A percentile compares a stretch with the other conserved stretches of the same genome.
Conservation (phyloP, 2,888 invertebrate species). For the Therioaphis trifolii region DNA sequence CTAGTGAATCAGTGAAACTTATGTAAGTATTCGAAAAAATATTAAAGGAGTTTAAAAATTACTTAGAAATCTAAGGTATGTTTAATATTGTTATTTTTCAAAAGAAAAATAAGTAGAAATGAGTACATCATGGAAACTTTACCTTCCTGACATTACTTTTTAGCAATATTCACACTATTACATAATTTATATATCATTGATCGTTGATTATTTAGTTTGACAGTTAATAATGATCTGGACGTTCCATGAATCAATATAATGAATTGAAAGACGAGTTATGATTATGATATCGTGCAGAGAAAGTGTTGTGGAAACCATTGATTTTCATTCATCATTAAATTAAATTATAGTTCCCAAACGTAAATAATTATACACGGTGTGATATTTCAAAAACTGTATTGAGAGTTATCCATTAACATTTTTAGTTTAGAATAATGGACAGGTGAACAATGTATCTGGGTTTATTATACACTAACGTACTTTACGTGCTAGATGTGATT, state of each 20-base stretch:
- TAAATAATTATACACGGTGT: not conserved
- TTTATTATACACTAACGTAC: not conserved
- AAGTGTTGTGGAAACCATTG: constrained; percentile 36
- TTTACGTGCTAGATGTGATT: not conserved
- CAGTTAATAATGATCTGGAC: not conserved
- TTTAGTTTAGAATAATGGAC: not conserved
- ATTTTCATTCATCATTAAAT: constrained; percentile 57
- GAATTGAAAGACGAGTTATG: not conserved
- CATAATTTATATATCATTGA: not conserved
- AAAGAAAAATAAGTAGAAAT: too few species aligned
- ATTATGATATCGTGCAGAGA: constrained; percentile 44
- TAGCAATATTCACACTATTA: too few species aligned
- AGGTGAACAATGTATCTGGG: not conserved
- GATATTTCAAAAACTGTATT: constrained; percentile 19
- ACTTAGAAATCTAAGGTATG: too few species aligned
- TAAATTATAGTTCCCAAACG: constrained; percentile 37
- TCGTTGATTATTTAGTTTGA: not conserved
- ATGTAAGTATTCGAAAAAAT: too few species aligned
- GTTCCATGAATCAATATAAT: not conserved
- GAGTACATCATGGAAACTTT: too few species aligned
- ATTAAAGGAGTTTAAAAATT: too few species aligned
- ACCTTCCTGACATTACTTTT: too few species aligned
- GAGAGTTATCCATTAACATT: not conserved
- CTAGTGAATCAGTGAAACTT: too few species aligned
- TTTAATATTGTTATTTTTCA: too few species aligned